Evolutionary conservation across 2,797 vertebrate genomes (phyloP).

Genomic region (Galaxias olidus): DNA sequence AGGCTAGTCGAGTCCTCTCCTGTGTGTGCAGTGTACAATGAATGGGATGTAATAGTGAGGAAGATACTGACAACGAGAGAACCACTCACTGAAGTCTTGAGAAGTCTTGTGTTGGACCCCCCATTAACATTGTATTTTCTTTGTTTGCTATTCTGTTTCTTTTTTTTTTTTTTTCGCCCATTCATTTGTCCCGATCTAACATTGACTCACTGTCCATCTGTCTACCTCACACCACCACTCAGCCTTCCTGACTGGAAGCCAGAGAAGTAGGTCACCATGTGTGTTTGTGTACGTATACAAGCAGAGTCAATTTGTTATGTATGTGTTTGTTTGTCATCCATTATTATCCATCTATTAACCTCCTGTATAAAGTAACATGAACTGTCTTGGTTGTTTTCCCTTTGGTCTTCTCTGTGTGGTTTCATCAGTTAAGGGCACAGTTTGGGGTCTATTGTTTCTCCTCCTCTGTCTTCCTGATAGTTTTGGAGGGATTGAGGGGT

Average conservation of each 20-base stretch:
- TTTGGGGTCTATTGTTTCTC: too few species aligned
- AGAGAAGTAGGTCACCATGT: constrained; percentile 75
- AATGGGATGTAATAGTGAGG: too few species aligned
- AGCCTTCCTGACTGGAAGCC: constrained; percentile 77
- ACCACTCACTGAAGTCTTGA: neutral
- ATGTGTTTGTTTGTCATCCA: too few species aligned
- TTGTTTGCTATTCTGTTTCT: constrained; percentile 45
- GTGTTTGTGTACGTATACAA: constrained; percentile 19
- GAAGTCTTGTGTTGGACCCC: neutral
- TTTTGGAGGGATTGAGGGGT: too few species aligned
- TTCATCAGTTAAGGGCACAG: too few species aligned
- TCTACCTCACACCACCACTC: constrained; percentile 70
- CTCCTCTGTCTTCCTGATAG: too few species aligned
- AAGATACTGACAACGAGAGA: neutral
- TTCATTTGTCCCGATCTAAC: constrained; percentile 68
- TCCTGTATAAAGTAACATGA: too few species aligned
- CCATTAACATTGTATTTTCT: constrained; percentile 55
- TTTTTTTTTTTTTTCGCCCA: constrained; percentile 50
- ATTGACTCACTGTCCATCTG: constrained; percentile 64
- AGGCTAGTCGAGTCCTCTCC: too few species aligned
- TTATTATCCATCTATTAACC: too few species aligned
- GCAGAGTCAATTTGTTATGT: constrained; percentile 6
- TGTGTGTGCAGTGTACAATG: too few species aligned
- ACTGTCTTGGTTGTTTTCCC: too few species aligned
- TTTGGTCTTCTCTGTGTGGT: too few species aligned